Percentiles rank a stretch among this genome's conserved stretches.
These are phyloP conservation scores for Lepilemur ruficaudatus DNA, from an alignment of 2,797 vertebrate species.

Conservation along the genomic window DNA sequence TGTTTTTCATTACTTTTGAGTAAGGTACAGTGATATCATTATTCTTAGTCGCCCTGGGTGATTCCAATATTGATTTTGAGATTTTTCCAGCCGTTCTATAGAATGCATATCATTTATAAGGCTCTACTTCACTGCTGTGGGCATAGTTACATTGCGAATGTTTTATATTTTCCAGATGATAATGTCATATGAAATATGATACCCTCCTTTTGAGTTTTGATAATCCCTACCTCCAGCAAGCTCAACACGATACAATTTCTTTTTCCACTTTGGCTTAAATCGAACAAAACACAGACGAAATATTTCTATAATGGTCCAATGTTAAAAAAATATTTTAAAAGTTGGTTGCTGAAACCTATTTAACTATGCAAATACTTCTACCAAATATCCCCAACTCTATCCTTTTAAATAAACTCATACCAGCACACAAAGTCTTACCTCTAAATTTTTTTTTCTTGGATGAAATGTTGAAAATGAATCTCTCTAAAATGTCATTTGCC, in stretches of 20 bases:
- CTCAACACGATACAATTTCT: neutral
- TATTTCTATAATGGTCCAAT: neutral
- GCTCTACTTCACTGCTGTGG: neutral
- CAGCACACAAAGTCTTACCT: neutral
- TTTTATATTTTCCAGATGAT: slow-evolving; percentile 65
- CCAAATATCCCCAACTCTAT: neutral
- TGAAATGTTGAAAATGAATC: neutral
- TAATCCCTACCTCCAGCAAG: slow-evolving; percentile 33
- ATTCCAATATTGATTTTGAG: slow-evolving; percentile 66
- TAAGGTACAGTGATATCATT: slow-evolving; percentile 47
- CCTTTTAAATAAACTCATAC: slow-evolving; percentile 21
- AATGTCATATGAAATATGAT: neutral
- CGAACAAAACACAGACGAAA: slow-evolving; percentile 3
- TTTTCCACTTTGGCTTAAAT: slow-evolving; percentile 28
- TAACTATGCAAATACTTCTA: slow-evolving; percentile 8
- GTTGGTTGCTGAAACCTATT: neutral
- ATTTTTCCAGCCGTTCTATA: slow-evolving; percentile 44
- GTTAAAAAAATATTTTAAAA: slow-evolving; percentile 13
- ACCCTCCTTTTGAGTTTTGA: slow-evolving; percentile 9
- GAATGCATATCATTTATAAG: slow-evolving; percentile 43
- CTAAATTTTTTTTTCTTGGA: neutral
- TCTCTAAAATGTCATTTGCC: slow-evolving; percentile 22
- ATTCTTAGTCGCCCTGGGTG: neutral
- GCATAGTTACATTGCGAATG: slow-evolving; percentile 7
- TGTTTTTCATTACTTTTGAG: slow-evolving; percentile 61